Conservation (phyloP, 2,888 invertebrate genomes). For the Gordius sp. region DNA sequence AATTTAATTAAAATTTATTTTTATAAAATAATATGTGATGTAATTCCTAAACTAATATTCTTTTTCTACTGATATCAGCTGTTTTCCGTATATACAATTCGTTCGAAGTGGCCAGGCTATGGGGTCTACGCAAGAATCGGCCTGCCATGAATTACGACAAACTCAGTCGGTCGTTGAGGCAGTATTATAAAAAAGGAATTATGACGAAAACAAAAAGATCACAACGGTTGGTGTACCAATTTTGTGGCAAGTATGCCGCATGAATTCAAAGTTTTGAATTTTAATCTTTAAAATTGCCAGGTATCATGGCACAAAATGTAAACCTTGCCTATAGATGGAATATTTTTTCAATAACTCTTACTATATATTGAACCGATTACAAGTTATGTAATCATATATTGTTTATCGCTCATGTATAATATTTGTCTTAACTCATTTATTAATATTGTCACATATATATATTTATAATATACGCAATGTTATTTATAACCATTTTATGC, state of each 20-base stretch:
- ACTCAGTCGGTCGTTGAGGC: conserved; percentile 74
- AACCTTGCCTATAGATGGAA: no score
- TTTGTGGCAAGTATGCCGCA: conserved; percentile 56
- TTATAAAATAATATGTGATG: conserved; percentile 7
- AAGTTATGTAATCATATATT: no score
- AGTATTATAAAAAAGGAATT: conserved; percentile 96
- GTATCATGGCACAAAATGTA: no score
- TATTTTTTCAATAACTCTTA: no score
- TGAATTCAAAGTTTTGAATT: conserved; percentile 38
- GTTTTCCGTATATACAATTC: conserved; percentile 97
- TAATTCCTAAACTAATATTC: background rate
- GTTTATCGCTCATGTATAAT: no score
- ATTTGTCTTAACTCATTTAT: no score
- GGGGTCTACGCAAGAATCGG: conserved; percentile 90
- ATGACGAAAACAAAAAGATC: conserved; percentile 96
- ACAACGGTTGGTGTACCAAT: conserved; percentile 90
- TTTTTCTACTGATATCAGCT: conserved; percentile 24
- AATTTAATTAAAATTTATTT: conserved; percentile 15
- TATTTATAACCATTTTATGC: no score
- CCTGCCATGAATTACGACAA: conserved; percentile 99
- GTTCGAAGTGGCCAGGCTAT: conserved; percentile 73
- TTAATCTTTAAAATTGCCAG: background rate
- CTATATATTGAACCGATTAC: no score
- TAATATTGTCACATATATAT: no score
- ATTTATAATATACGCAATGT: no score